These are phyloP conservation scores for Panthera tigris DNA, from an alignment of 2,113 vertebrate genomes.

Conservation along the genomic window DNA sequence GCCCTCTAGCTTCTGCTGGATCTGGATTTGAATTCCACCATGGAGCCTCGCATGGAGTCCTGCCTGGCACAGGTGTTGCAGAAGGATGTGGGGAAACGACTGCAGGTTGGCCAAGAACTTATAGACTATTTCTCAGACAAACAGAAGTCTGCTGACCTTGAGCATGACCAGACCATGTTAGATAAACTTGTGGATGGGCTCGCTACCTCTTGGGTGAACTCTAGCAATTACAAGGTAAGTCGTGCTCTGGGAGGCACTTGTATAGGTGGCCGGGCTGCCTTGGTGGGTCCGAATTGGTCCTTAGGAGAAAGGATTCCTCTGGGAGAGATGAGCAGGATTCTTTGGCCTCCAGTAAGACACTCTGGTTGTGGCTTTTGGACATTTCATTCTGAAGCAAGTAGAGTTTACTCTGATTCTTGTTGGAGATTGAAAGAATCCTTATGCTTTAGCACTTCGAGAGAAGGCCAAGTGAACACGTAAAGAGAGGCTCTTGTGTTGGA, in stretches of 20 bases:
- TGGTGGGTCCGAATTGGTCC: background rate
- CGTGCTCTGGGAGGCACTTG: background rate
- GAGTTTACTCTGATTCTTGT: slow-evolving; percentile 30
- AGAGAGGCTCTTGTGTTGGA: slow-evolving; percentile 17
- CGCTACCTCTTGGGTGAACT: slow-evolving; percentile 98
- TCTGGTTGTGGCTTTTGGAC: background rate
- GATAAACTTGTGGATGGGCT: slow-evolving; percentile 98
- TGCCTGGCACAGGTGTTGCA: slow-evolving; percentile 95
- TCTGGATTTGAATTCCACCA: slow-evolving; percentile 83
- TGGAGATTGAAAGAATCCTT: background rate
- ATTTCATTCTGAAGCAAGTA: slow-evolving; percentile 9
- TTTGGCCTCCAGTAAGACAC: background rate
- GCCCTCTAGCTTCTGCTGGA: slow-evolving; percentile 82
- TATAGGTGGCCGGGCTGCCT: background rate
- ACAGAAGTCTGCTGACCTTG: slow-evolving; percentile 95
- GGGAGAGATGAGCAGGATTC: background rate
- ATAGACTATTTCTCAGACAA: slow-evolving; percentile 95
- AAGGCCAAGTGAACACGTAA: background rate
- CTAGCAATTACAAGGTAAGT: slow-evolving; percentile 98
- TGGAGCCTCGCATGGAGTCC: slow-evolving; percentile 97
- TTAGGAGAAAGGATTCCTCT: background rate
- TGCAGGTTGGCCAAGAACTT: slow-evolving; percentile 97
- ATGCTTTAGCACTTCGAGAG: background rate
- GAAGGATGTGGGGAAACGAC: slow-evolving; percentile 95
- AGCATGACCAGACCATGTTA: slow-evolving; percentile 96